Evolutionary conservation across 2,113 vertebrate species (phyloP), one percentile per base, ranked within the genome.

Genomic region (Anarrhichthys ocellatus): DNA sequence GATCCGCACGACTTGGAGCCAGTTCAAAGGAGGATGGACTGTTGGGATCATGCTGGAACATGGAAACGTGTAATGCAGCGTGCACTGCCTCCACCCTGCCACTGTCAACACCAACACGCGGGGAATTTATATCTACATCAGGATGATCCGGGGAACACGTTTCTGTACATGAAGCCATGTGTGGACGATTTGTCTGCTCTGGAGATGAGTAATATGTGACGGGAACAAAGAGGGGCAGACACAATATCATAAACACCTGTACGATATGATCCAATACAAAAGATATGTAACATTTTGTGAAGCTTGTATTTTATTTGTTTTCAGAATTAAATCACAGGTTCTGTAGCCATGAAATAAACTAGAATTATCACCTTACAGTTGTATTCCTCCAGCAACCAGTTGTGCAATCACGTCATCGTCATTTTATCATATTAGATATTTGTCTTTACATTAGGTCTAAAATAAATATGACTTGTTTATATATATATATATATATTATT

Each of bases 1-100:
- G 75, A 86, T 85, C 85, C 34, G 72, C 77, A 56, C 1, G 10
- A 87, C 81, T 83, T 92, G 87, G 91, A 90, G 82, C 27, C 14
- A 82, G 73, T 87, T 91, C 62, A 92, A 81, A 92, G 85, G 86
- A 88, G 34, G 87, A 89, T 70, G 73, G 76, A 48, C 76, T 63
- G 83, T 83, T 73, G 71, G 70, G 73, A 66, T 82, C 65, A 62
- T 6, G 8, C 54, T 9, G 69, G 59, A 78, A 85, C 71, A 73
- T 34, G 75, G 73, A 78, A 82, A 81, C 58, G 82, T 22, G 29
- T 88, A 59, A 83, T 50, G 68, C 9, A 18, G 9, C 18, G 18
- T 61, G 62, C 64, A 56, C 64, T 52, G 64, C 48, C 24, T 40
- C 11, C 5, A n/a, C 44, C 64, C n/a, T 20, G 64, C 27, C 69